A percentile compares a stretch with the other conserved stretches of the same genome.
Evolutionary conservation across 2,113 vertebrate species (phyloP).

Genomic region (Heliornis fulica): DNA sequence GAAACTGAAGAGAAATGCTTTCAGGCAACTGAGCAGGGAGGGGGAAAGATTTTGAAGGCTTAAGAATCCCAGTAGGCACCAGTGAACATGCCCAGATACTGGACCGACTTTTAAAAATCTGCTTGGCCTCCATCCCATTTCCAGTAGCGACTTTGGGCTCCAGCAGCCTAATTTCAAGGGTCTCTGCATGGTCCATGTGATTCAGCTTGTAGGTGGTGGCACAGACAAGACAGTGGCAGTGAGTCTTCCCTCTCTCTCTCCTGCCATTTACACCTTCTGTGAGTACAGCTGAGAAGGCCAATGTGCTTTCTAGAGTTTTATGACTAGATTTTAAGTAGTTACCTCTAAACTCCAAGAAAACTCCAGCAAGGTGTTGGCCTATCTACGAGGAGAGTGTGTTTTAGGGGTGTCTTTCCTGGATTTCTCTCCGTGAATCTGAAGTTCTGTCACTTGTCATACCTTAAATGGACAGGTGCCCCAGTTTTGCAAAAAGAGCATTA

Average conservation of each 20-base stretch:
- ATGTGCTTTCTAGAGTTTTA: neutral
- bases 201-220: neutral
- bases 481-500: neutral
- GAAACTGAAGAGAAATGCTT: neutral
- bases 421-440: neutral
- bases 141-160: neutral
- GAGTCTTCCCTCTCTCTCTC: neutral
- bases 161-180: neutral
- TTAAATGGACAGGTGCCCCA: neutral
- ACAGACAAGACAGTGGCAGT: neutral
- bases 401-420: neutral
- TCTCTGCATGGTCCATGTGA: neutral
- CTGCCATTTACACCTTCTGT: neutral
- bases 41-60: neutral
- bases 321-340: neutral
- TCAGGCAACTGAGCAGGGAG: neutral
- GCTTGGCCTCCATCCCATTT: neutral
- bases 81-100: neutral
- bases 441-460: neutral
- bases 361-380: neutral
- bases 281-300: neutral
- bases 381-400: neutral
- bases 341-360: neutral
- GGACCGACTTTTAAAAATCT: neutral
- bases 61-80: neutral